Base-by-base conservation (phyloP, 2,888 invertebrate genomes). In the Agriotes lineatus region DNA sequence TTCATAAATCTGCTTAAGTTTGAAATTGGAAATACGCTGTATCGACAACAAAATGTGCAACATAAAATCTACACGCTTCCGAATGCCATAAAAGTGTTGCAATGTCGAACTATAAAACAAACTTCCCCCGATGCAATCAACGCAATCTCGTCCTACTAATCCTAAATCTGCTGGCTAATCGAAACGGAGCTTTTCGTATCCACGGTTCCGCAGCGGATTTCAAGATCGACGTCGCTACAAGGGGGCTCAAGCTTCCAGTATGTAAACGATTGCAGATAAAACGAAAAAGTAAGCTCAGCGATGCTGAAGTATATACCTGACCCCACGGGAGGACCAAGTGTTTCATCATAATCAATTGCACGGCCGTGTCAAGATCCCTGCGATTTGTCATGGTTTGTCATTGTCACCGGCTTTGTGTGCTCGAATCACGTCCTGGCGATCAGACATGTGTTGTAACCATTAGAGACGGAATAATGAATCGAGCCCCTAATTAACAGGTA, bases 381-480 rank as follows among this genome's bases (percentile, higher is more conserved):
- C 67, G 66, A 74, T 74, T 74, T 74, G 74, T 74, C 74, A 74
- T 72, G 74, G 74, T 73, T 73, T 74, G 71, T 72, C 73, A 67
- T 69, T 71, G 67, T 72, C 65, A 66, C 37, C 33, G 39, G 52
- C 50, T 50, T 35, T 62, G 39, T 50, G 37, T 39, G 42, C 52
- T 62, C 3, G 39, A 58, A 45, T 67, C 20, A 57, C 57, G 56
- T 54, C 12, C 30, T 12, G 20, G 16, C 12, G 50, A 42, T 58
- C 42, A 10, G 58, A 42, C 58, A 58, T 58, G 44, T 58, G 58
- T 58, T 57, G 22, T 16, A 16, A n/a, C 25, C 14, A 58, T 25
- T 16, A 42, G 22, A 30, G 18, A 16, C 7, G 25, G 42, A 14
- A 25, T 58, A 44, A 58, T 42, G 25, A 42, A 44, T 44, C n/a